These are phyloP conservation scores for Hesperophylax magnus DNA, from an alignment of 1,140 invertebrate species.

Conservation along the genomic window DNA sequence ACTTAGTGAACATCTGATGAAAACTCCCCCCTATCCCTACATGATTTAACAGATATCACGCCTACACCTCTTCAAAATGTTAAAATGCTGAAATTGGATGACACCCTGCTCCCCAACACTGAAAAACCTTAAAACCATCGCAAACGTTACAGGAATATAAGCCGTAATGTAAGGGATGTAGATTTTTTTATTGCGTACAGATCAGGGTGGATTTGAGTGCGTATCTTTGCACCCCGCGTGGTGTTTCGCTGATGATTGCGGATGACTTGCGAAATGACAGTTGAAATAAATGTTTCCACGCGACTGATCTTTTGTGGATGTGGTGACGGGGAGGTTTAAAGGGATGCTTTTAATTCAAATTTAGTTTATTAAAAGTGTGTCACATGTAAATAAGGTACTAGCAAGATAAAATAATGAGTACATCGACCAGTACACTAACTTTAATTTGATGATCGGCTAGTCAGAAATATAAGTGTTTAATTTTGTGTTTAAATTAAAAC, in stretches of 20 bases:
- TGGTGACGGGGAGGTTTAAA: conserved; percentile 10
- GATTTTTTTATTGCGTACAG: conserved; percentile 11
- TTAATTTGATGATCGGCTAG: too few species aligned
- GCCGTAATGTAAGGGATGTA: neutral
- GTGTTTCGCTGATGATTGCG: conserved; percentile 50
- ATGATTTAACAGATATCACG: conserved; percentile 48
- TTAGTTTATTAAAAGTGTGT: neutral
- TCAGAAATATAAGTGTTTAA: too few species aligned
- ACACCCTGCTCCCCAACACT: conserved; percentile 16
- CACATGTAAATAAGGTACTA: too few species aligned
- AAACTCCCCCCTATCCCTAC: conserved; percentile 9
- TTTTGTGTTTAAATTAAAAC: too few species aligned
- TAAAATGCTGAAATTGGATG: conserved; percentile 56
- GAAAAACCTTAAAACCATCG: conserved; percentile 7
- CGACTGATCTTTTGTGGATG: conserved; percentile 50
- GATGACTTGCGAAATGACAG: conserved; percentile 58
- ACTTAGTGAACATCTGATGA: conserved; percentile 37
- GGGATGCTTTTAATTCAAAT: conserved; percentile 30
- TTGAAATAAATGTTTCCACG: conserved; percentile 57
- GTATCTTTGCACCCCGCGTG: neutral
- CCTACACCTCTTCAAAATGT: conserved; percentile 57
- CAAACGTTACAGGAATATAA: conserved; percentile 11
- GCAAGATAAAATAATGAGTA: too few species aligned
- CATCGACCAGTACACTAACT: too few species aligned
- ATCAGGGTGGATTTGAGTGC: neutral